Conservation (phyloP, 2,113 vertebrate species). For the Fulmarus glacialis region DNA sequence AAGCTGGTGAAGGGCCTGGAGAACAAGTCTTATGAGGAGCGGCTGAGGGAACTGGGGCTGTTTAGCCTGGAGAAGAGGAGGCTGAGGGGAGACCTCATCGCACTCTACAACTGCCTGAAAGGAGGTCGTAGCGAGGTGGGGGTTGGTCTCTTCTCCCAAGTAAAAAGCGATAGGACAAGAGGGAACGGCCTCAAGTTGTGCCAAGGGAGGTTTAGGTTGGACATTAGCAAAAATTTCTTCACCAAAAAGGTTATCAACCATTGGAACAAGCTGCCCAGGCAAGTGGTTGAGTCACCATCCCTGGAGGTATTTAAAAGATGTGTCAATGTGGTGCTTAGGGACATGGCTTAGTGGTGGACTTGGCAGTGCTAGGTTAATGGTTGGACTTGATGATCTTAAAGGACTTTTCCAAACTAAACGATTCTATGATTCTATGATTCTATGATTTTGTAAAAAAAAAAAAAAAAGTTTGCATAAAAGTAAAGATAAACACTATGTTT, state of each 20-base stretch:
- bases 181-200: not conserved
- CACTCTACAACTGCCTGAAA: not conserved
- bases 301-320: not conserved
- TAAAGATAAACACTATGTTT: not conserved
- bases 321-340: not conserved
- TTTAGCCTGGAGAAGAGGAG: not conserved
- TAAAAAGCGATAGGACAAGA: not conserved
- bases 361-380: rapidly evolving
- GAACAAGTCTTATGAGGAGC: rapidly evolving
- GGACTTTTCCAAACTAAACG: not conserved
- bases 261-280: not conserved
- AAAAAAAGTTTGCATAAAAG: not conserved
- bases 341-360: not conserved
- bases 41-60: not conserved
- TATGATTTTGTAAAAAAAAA: not conserved
- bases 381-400: not conserved
- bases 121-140: not conserved
- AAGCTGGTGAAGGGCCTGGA: not conserved
- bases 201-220: not conserved
- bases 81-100: not conserved
- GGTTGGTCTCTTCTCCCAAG: not conserved
- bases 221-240: not conserved
- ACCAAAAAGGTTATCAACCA: rapidly evolving
- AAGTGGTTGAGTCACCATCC: not conserved
- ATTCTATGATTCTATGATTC: not conserved